phyloP scores from a whole-genome alignment of 1,140 invertebrate genomes.

The Platorchestia sp. region DNA sequence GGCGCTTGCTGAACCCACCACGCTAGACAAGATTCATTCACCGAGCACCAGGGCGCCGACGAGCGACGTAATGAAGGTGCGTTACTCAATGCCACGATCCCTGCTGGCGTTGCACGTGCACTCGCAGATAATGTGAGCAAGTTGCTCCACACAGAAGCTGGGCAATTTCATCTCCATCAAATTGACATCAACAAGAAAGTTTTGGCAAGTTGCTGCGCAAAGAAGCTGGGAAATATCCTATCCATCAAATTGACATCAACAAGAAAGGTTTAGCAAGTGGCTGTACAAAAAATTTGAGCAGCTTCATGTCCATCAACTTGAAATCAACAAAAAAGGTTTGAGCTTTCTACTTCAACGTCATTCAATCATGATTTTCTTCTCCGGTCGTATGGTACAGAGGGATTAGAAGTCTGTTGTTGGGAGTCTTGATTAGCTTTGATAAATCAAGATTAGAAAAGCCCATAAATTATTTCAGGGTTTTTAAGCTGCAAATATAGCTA shows the following conservation, averaged over 20 bases:
- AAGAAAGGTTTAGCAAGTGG: too few relatives aligned
- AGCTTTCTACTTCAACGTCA: background rate
- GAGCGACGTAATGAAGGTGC: background rate
- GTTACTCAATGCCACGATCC: background rate
- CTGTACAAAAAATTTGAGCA: background rate
- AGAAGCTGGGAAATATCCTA: too few relatives aligned
- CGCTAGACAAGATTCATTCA: background rate
- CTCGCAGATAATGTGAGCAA: background rate
- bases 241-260: too few relatives aligned
- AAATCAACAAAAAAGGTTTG: background rate
- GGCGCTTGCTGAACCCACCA: background rate
- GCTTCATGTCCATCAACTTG: background rate
- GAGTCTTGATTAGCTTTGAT: too few relatives aligned
- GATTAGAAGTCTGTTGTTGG: too few relatives aligned
- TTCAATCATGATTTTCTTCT: background rate
- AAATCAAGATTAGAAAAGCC: too few relatives aligned
- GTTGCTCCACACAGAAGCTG: background rate
- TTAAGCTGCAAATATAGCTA: background rate
- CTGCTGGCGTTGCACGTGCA: background rate
- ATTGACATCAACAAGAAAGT: background rate
- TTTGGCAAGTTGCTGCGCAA: too few relatives aligned
- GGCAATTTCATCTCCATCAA: too few relatives aligned
- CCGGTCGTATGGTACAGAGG: background rate
- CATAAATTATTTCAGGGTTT: background rate
- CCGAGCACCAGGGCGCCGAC: background rate